Evolutionary conservation across 2,797 vertebrate species (phyloP).

Genomic region (Rhodeus uyekii): DNA sequence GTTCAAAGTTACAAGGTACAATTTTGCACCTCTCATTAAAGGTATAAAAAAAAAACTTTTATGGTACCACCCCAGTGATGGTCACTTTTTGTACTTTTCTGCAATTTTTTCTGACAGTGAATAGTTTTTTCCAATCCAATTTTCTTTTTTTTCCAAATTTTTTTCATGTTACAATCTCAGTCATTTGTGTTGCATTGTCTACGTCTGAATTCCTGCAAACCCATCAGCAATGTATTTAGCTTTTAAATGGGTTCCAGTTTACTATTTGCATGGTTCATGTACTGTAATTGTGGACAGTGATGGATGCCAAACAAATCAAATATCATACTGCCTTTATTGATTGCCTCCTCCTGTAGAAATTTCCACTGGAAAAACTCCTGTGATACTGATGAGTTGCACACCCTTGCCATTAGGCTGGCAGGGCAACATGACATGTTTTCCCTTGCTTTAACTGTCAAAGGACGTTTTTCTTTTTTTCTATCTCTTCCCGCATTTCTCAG

Average conservation of each 20-base stretch:
- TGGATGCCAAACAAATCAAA: constrained; percentile 22
- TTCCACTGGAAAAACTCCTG: constrained; percentile 28
- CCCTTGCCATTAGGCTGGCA: constrained; percentile 34
- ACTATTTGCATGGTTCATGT: neutral
- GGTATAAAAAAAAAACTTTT: too few species aligned
- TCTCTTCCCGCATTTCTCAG: constrained; percentile 33
- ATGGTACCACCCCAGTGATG: too few species aligned
- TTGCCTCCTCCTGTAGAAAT: constrained; percentile 22
- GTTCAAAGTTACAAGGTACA: too few species aligned
- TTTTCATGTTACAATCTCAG: neutral
- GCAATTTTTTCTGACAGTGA: too few species aligned
- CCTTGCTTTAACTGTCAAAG: constrained; percentile 11
- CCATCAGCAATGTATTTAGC: neutral
- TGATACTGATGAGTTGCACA: constrained; percentile 43
- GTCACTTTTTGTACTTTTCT: too few species aligned
- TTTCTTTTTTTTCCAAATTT: neutral
- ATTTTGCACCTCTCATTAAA: too few species aligned
- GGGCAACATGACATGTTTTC: constrained; percentile 19
- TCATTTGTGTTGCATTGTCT: neutral
- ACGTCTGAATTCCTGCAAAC: neutral
- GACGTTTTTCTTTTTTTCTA: constrained; percentile 11
- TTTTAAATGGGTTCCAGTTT: neutral
- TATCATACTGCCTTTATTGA: constrained; percentile 26
- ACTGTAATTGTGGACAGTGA: neutral
- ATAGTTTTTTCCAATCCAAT: too few species aligned